Base-by-base conservation (phyloP, 2,113 vertebrate species). In the Sylvilagus bachmani region DNA sequence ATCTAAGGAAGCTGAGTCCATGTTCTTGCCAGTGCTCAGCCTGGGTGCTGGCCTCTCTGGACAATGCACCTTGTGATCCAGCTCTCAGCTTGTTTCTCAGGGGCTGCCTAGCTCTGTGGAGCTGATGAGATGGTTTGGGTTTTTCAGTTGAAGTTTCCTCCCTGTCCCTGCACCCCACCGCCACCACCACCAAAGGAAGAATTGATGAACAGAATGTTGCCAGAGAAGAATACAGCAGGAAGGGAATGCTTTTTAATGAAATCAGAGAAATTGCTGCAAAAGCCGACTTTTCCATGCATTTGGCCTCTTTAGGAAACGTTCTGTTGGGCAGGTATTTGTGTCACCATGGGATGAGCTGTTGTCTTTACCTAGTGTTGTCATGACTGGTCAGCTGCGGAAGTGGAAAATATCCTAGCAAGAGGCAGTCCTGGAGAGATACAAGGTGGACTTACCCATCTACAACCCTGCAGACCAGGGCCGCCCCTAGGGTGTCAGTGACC, bases 241-340 rank as follows among this genome's bases (percentile, higher is more conserved):
- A 96, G 92, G 2, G 49, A 33, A 55, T 77, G 66, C 44, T 88
- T 97, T 83, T 94, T 55, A 94, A 85, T 95, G 78, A 95, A 44
- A 95, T 55, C 14, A 58, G 69, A 97, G 89, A 61, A 93, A 90
- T 58, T 19, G 66, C 86, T 22, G 73, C 86, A 95, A 58, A 61
- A 96, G 64, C 77, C 29, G 0, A 44, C 22, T 79, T 93, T 78
- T 67, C 53, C 91, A 3, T 33, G 17, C 9, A 8, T 3, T 17
- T 82, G 53, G 67, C 12, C 27, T 74, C 22, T 91, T 82, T 24
- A 24, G 44, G 49, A 89, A 83, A 44, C 51, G 53, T 74, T 78
- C 24, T 64, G 36, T 22, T 53, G 64, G 53, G 21, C 69, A 70
- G 71, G 71, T 61, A 21, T 53, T 86, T 71, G 69, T 12, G 21